phyloP scores from a whole-genome alignment of 2,888 invertebrate species.

The Poecilobothrus nobilitatus region DNA sequence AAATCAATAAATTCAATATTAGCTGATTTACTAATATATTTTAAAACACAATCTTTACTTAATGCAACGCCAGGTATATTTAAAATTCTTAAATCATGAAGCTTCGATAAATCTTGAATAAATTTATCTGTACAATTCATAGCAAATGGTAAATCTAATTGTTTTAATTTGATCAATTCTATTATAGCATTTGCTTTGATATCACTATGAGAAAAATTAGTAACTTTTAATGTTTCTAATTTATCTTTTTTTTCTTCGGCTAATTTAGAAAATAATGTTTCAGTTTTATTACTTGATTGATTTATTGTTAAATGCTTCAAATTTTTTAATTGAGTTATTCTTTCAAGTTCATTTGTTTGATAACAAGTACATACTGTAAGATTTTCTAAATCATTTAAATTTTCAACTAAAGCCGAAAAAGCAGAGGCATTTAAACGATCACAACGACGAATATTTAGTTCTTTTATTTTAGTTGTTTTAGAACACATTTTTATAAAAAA shows the following conservation, averaged over 20 bases:
- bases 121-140: constrained; percentile 12
- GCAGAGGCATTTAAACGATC: constrained; percentile 16
- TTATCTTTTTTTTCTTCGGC: constrained; percentile 8
- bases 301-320: constrained; percentile 16
- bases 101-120: constrained; percentile 8
- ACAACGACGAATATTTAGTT: constrained; percentile 20
- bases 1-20: constrained; percentile 14
- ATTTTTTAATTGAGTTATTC: constrained; percentile 12
- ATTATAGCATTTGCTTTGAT: background rate
- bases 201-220: background rate
- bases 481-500: constrained; percentile 18
- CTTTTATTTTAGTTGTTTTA: constrained; percentile 16
- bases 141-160: constrained; percentile 12
- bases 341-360: constrained; percentile 12
- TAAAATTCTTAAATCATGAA: constrained; percentile 15
- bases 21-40: constrained; percentile 10
- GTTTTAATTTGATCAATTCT: constrained; percentile 10
- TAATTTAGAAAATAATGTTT: constrained; percentile 14
- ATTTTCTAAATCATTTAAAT: constrained; percentile 15
- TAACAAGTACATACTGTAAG: constrained; percentile 17
- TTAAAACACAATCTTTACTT: background rate
- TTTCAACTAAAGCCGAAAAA: constrained; percentile 12
- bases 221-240: constrained; percentile 14
- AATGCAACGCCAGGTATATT: constrained; percentile 10
- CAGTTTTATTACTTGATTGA: constrained; percentile 2